Evolutionary conservation across 2,888 invertebrate genomes (phyloP).

Genomic region (Morinoia aosen): DNA sequence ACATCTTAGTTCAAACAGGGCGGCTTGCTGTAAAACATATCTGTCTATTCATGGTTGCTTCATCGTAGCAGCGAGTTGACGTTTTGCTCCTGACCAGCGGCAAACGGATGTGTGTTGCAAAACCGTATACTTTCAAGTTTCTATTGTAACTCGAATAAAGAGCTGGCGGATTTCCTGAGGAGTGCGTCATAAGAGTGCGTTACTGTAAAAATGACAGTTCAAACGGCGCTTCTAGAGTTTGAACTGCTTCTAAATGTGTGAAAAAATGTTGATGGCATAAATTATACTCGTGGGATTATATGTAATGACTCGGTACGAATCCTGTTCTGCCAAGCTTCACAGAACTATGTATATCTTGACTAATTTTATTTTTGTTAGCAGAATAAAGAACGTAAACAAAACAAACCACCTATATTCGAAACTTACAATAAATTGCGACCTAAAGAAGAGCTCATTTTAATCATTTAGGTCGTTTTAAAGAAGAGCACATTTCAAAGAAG

Average conservation of each 20-base stretch:
- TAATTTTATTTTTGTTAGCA: no score
- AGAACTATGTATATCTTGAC: no score
- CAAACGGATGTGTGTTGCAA: not conserved
- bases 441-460: no score
- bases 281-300: not conserved
- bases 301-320: not conserved
- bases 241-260: not conserved
- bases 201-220: not conserved
- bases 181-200: not conserved
- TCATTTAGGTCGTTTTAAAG: no score
- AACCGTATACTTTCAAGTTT: not conserved
- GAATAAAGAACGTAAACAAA: no score
- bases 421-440: no score
- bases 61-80: not conserved
- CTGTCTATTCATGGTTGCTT: not conserved
- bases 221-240: no score
- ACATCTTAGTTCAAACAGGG: no score
- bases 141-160: not conserved
- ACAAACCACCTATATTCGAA: no score
- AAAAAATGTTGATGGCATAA: not conserved
- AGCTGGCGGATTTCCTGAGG: not conserved
- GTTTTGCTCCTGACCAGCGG: not conserved
- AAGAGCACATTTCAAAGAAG: no score
- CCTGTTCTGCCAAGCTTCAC: not conserved
- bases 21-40: no score